phyloP scores from a whole-genome alignment of 2,888 invertebrate genomes.

The Nephrotoma guestfalica region DNA sequence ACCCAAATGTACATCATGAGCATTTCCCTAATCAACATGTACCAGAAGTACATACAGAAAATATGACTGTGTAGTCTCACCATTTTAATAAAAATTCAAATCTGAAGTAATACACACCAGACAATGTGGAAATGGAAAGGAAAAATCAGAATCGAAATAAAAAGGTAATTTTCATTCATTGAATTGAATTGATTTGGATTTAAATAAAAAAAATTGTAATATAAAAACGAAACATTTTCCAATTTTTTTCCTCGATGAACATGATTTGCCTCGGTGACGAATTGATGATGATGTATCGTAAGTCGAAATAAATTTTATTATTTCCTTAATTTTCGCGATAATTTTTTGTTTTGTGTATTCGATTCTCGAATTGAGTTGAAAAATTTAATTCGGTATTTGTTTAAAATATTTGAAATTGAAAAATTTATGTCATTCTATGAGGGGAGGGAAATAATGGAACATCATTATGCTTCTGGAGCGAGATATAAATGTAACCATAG shows the following conservation, averaged over 20 bases:
- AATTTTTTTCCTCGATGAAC: background rate
- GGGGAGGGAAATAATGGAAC: background rate
- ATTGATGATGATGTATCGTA: background rate
- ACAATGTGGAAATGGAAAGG: background rate
- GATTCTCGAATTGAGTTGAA: background rate
- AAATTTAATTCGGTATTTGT: background rate
- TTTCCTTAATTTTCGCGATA: background rate
- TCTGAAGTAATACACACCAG: background rate
- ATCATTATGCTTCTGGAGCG: background rate
- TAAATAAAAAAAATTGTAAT: background rate
- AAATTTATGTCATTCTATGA: background rate
- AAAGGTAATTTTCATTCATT: background rate
- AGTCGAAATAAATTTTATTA: background rate
- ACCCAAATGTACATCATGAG: background rate
- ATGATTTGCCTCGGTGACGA: background rate
- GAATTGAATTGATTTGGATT: background rate
- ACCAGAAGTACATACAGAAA: background rate
- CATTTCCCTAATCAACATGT: background rate
- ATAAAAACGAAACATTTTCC: background rate
- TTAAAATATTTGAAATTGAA: background rate
- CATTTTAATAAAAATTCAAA: background rate
- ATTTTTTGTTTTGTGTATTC: background rate
- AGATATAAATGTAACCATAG: background rate
- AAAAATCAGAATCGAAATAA: background rate
- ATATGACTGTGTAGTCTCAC: background rate